Evolutionary conservation across 2,113 vertebrate genomes (phyloP), one percentile per base, ranked within the genome.

Genomic region (Choloepus hoffmanni): DNA sequence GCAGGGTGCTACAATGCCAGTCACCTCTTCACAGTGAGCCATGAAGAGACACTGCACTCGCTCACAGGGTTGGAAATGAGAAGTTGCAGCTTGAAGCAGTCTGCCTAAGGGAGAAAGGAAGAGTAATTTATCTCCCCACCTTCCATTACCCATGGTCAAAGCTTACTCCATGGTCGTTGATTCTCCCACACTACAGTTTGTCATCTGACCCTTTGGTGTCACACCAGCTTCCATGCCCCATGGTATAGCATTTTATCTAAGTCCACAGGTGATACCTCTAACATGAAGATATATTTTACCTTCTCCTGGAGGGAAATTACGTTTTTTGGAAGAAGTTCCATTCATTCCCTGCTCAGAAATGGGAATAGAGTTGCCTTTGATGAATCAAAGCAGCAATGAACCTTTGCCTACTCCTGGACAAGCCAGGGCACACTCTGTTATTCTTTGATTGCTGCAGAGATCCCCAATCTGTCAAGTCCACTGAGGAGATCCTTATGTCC

Each of bases 381-480:
- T 87, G 73, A 93, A 94, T 88, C 67, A 91, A 95, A 93, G 53
- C 1, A 53, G 19, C 65, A 48, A 9, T 78, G 70, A 94, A 85
- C 43, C 26, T 78, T 65, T 84, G 65, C 79, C 70, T 72, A 19
- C 26, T 93, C 28, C 50, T 14, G 4, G 33, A 83, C 70, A 87
- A 91, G 45, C 36, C 40, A 72, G 72, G 65, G 53, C 9, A 45
- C 5, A 36, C n/a, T 84, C 36, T 36, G 53, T 87, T 79, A 85
- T 50, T 77, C 36, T 72, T 7, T 73, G 28, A 65, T 63, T 13
- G 60, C 78, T 58, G 6, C 43, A 43, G 62, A 92, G 45, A 68
- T 19, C 40, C 43, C 28, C 68, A 65, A 10, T 43, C 85, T 78
- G 50, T 14, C 1, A 0, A 68, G n/a, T 36, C 55, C 45, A 68